These are phyloP conservation scores for Maniola jurtina DNA, from an alignment of 1,140 invertebrate species.

Conservation along the genomic window DNA sequence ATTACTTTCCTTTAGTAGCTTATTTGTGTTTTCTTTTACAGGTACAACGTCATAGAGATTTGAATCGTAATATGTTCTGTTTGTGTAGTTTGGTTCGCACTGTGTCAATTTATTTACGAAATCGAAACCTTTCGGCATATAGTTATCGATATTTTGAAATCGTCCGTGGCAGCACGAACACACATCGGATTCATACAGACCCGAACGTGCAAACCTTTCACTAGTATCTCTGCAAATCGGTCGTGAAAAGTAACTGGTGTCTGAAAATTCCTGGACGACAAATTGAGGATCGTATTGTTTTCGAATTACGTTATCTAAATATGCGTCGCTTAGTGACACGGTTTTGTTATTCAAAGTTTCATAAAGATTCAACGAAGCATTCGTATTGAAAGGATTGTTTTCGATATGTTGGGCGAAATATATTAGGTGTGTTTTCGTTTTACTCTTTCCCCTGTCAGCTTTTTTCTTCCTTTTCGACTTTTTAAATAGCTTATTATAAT, in stretches of 20 bases:
- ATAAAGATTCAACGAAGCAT: constrained; percentile 11
- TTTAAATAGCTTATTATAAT: constrained; percentile 31
- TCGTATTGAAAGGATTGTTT: constrained; percentile 38
- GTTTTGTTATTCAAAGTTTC: not conserved
- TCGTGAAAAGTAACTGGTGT: constrained; percentile 49
- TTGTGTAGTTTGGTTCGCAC: constrained; percentile 27
- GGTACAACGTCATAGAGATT: constrained; percentile 60
- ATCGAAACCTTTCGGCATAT: constrained; percentile 32
- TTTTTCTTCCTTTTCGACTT: constrained; percentile 41
- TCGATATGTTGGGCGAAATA: constrained; percentile 49
- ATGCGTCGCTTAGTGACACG: constrained; percentile 12
- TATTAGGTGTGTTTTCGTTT: constrained; percentile 45
- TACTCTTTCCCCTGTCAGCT: constrained; percentile 32
- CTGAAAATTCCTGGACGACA: constrained; percentile 42
- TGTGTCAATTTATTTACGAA: not conserved
- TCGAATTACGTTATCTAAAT: constrained; percentile 43
- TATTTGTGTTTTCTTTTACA: constrained; percentile 54
- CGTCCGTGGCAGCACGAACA: constrained; percentile 60
- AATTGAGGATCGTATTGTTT: constrained; percentile 50
- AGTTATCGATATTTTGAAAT: constrained; percentile 56
- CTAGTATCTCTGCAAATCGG: constrained; percentile 55
- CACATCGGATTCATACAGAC: constrained; percentile 41
- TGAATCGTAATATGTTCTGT: constrained; percentile 49
- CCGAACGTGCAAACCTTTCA: not conserved
- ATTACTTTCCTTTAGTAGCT: constrained; percentile 29